phyloP scores from a whole-genome alignment of 2,113 vertebrate genomes.

The Cololabis saira region DNA sequence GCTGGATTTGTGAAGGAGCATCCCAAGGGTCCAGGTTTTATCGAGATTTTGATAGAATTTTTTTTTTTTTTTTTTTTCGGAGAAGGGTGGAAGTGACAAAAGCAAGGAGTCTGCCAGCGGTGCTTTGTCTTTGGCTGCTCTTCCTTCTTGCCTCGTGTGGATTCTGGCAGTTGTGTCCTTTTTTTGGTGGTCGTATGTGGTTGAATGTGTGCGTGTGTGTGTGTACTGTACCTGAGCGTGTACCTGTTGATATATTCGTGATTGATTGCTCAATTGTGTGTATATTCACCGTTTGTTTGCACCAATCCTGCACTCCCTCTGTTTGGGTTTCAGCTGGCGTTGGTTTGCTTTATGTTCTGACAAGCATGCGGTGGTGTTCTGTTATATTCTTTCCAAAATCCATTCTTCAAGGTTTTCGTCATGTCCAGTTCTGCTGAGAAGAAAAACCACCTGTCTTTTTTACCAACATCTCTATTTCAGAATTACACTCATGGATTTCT shows the following conservation, averaged over 20 bases:
- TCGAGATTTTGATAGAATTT: neutral
- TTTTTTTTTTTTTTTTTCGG: conserved; percentile 19
- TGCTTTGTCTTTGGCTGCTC: conserved; percentile 81
- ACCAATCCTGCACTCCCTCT: conserved; percentile 56
- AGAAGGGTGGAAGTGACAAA: conserved; percentile 66
- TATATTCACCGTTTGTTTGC: conserved; percentile 64
- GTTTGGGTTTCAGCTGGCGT: conserved; percentile 54
- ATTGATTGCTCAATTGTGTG: conserved; percentile 67
- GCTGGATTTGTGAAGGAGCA: conserved; percentile 13
- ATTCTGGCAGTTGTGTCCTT: conserved; percentile 60
- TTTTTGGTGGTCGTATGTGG: conserved; percentile 35
- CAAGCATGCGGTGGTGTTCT: conserved; percentile 75
- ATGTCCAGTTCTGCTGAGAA: conserved; percentile 48
- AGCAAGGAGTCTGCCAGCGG: conserved; percentile 75
- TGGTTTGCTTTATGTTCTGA: conserved; percentile 63
- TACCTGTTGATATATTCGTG: conserved; percentile 46
- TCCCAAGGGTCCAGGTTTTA: neutral
- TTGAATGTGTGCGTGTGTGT: conserved; percentile 32
- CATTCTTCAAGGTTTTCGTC: conserved; percentile 57
- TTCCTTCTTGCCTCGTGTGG: conserved; percentile 75
- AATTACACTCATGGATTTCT: conserved; percentile 64
- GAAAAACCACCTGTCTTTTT: conserved; percentile 61
- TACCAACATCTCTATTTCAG: conserved; percentile 74
- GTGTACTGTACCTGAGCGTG: conserved; percentile 37
- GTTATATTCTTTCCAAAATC: conserved; percentile 47